Conservation (phyloP, 1,140 invertebrate genomes). For the Drosophila lini region DNA sequence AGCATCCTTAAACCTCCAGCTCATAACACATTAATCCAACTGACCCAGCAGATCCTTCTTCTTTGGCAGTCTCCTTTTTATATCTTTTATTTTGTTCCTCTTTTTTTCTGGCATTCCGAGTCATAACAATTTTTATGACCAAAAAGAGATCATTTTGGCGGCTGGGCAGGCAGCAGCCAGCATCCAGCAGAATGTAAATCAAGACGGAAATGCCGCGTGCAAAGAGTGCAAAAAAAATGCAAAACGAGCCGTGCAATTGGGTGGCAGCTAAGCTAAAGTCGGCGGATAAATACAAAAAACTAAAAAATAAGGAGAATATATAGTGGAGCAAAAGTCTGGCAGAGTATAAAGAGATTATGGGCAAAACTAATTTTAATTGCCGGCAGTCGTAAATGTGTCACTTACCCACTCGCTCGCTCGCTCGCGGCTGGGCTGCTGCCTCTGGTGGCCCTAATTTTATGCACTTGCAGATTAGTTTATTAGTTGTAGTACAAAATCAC, state of each 20-base stretch:
- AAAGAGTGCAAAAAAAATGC: slow-evolving; percentile 66
- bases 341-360: slow-evolving; percentile 76
- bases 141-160: slow-evolving; percentile 47
- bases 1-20: slow-evolving; percentile 7
- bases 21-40: slow-evolving; percentile 2
- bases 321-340: slow-evolving; percentile 37
- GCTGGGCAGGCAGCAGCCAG: slow-evolving; percentile 21
- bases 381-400: slow-evolving; percentile 78
- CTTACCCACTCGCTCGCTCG: slow-evolving; percentile 43
- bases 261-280: slow-evolving; percentile 62
- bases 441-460: slow-evolving; percentile 82
- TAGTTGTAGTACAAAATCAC: slow-evolving; percentile 80
- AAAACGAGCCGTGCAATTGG: slow-evolving; percentile 80
- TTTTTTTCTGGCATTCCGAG: slow-evolving; percentile 25
- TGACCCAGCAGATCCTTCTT: slow-evolving; percentile 16
- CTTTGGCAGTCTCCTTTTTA: not conserved
- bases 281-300: slow-evolving; percentile 27
- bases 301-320: not conserved
- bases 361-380: slow-evolving; percentile 82
- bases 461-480: slow-evolving; percentile 83
- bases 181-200: slow-evolving; percentile 62
- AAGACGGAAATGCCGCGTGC: slow-evolving; percentile 79
- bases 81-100: not conserved
- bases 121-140: slow-evolving; percentile 57
- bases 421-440: slow-evolving; percentile 34